These are phyloP conservation scores for Lobophora halterata DNA, from an alignment of 2,888 invertebrate genomes.

Conservation along the genomic window DNA sequence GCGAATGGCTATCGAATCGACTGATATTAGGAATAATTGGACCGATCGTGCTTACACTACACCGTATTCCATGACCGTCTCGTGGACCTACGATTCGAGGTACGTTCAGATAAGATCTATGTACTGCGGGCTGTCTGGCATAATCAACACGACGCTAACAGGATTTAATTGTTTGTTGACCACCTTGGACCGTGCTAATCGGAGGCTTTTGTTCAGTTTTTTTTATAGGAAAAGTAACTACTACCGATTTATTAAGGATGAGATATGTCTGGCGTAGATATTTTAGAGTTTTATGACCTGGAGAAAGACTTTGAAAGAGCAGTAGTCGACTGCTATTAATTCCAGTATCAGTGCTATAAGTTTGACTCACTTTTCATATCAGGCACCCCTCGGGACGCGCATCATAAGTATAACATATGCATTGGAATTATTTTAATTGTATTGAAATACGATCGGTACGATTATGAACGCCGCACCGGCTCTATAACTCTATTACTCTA, in stretches of 20 bases:
- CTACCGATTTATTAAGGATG: slow-evolving; percentile 17
- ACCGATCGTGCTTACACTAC: slow-evolving; percentile 37
- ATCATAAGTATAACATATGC: too few relatives aligned
- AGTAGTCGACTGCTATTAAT: too few relatives aligned
- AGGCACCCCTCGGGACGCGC: too few relatives aligned
- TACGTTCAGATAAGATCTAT: slow-evolving; percentile 42
- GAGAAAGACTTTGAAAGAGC: too few relatives aligned
- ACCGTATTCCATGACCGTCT: slow-evolving; percentile 26
- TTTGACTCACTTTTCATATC: too few relatives aligned
- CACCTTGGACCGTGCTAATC: slow-evolving; percentile 36
- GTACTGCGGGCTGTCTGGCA: slow-evolving; percentile 27
- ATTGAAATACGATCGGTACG: too few relatives aligned
- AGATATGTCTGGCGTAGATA: slow-evolving; percentile 12
- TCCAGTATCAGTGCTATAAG: too few relatives aligned
- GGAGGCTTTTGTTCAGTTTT: slow-evolving; percentile 27
- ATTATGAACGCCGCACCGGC: too few relatives aligned
- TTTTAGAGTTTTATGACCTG: not conserved
- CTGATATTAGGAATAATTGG: slow-evolving; percentile 57
- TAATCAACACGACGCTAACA: slow-evolving; percentile 37
- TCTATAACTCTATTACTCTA: too few relatives aligned
- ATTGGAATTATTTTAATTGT: too few relatives aligned
- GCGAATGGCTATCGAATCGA: slow-evolving; percentile 42
- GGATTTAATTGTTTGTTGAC: slow-evolving; percentile 44
- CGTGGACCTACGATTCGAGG: slow-evolving; percentile 28
- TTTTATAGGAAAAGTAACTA: slow-evolving; percentile 24